Conservation (phyloP, 1,140 invertebrate genomes). For the Ptiloglossa arizonensis region DNA sequence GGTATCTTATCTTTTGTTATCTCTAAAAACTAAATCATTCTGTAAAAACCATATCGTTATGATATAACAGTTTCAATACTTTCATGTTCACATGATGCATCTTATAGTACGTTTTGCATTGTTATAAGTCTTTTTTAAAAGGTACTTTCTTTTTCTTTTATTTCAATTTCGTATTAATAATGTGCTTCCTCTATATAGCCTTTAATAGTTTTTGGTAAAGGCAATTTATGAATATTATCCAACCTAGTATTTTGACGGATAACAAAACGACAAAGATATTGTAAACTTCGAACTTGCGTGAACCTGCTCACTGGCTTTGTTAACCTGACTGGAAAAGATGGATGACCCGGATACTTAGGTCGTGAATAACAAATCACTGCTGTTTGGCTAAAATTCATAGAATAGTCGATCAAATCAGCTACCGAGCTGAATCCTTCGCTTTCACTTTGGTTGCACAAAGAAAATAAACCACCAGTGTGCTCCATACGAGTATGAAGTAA, state of each 20-base stretch:
- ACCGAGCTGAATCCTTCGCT: slow-evolving; percentile 86
- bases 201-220: slow-evolving; percentile 87
- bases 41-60: background rate
- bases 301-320: slow-evolving; percentile 90
- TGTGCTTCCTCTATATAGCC: slow-evolving; percentile 85
- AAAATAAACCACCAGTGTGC: slow-evolving; percentile 86
- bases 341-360: slow-evolving; percentile 85
- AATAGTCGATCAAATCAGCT: slow-evolving; percentile 87
- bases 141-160: slow-evolving; percentile 2
- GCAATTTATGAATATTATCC: slow-evolving; percentile 88
- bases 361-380: slow-evolving; percentile 89
- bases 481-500: slow-evolving; percentile 88
- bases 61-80: background rate
- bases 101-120: background rate
- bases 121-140: background rate
- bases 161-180: slow-evolving; percentile 70
- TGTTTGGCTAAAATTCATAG: slow-evolving; percentile 86
- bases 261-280: slow-evolving; percentile 90
- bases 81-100: slow-evolving; percentile 1
- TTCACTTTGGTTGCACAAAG: slow-evolving; percentile 86
- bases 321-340: slow-evolving; percentile 88
- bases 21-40: background rate
- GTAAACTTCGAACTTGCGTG: slow-evolving; percentile 87
- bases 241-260: slow-evolving; percentile 87
- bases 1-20: slow-evolving; percentile 7